A percentile compares a stretch with the other conserved stretches of the same genome.
Evolutionary conservation across 2,888 invertebrate species (phyloP).

Genomic region (Heliconius ethilla): DNA sequence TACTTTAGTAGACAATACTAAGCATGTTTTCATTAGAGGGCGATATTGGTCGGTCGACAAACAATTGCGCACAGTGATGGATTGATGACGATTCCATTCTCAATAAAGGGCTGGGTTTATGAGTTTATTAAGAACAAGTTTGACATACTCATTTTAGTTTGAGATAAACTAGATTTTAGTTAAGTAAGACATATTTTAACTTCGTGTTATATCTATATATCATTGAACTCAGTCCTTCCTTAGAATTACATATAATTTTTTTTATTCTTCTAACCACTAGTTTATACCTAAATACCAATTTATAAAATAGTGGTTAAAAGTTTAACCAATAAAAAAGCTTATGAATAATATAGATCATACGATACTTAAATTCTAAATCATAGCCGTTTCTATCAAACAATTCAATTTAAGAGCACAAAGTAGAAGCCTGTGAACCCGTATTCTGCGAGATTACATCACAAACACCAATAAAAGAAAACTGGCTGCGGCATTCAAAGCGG

Average conservation of each 20-base stretch:
- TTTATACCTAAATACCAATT: no score
- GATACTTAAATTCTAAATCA: background rate
- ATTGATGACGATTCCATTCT: constrained; percentile 18
- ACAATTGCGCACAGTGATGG: constrained; percentile 5
- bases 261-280: no score
- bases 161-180: background rate
- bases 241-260: no score
- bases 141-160: background rate
- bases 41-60: constrained; percentile 13
- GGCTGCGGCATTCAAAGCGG: constrained; percentile 13
- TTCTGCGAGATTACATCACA: constrained; percentile 22
- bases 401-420: constrained; percentile 13
- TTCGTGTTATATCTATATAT: no score
- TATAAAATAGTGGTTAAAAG: background rate
- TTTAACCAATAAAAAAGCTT: background rate
- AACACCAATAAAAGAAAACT: constrained; percentile 13
- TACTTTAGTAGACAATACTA: no score
- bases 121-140: background rate
- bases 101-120: background rate
- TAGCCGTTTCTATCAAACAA: constrained; percentile 4
- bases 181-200: no score
- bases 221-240: no score
- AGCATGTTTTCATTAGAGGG: constrained; percentile 16
- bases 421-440: constrained; percentile 16
- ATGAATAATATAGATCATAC: background rate